Evolutionary conservation across 2,113 vertebrate species (phyloP).

Genomic region (Rhineura floridana): DNA sequence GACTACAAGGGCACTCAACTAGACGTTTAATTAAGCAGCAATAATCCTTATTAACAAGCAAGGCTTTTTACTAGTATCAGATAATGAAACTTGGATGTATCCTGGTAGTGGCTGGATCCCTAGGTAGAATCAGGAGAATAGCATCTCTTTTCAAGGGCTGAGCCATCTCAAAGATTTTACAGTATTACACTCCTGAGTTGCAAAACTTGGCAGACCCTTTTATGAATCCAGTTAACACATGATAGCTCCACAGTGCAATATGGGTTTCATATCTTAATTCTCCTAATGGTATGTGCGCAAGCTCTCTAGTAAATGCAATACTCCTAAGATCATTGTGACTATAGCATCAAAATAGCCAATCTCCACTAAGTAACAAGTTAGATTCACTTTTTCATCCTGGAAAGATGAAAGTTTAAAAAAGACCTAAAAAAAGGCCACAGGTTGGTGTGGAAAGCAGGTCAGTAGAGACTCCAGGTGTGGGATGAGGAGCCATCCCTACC

Average conservation of each 20-base stretch:
- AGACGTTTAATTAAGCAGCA: slow-evolving; percentile 36
- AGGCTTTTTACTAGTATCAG: slow-evolving; percentile 7
- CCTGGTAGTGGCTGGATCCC: background rate
- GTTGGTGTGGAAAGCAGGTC: slow-evolving; percentile 82
- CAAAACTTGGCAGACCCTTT: slow-evolving; percentile 23
- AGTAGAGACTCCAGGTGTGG: slow-evolving; percentile 92
- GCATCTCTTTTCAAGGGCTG: slow-evolving; percentile 11
- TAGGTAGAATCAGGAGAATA: slow-evolving; percentile 37
- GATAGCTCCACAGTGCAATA: background rate
- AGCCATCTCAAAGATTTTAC: slow-evolving; percentile 20
- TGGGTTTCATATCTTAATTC: slow-evolving; percentile 20
- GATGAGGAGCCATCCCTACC: slow-evolving; percentile 80
- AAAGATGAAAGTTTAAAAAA: slow-evolving; percentile 45
- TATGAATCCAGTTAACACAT: background rate
- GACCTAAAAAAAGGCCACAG: background rate
- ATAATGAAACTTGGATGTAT: background rate
- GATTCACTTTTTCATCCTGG: background rate
- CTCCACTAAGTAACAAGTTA: slow-evolving; percentile 22
- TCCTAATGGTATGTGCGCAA: background rate
- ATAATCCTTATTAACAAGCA: slow-evolving; percentile 1
- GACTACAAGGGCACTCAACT: slow-evolving; percentile 27
- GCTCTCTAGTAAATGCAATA: slow-evolving; percentile 58
- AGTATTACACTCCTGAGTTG: slow-evolving; percentile 28
- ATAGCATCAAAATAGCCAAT: slow-evolving; percentile 19
- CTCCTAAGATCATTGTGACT: slow-evolving; percentile 61